These are phyloP conservation scores for Actenoides lindsayi DNA, from an alignment of 2,113 vertebrate genomes.

Conservation along the genomic window DNA sequence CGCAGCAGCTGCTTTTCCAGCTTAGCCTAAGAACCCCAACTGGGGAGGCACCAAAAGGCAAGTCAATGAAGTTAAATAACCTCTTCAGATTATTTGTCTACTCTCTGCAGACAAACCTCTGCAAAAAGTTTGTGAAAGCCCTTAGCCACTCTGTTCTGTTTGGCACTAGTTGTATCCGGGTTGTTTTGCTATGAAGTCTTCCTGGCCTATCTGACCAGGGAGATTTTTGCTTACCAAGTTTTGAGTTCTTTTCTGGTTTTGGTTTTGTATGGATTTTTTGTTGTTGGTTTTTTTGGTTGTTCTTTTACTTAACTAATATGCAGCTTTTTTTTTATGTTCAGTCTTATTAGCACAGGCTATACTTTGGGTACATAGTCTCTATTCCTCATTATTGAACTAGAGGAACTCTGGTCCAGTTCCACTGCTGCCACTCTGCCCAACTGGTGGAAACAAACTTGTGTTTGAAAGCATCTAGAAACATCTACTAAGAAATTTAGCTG, in stretches of 20 bases:
- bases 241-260: background rate
- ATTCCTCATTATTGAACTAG: background rate
- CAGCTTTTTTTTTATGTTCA: background rate
- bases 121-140: background rate
- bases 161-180: background rate
- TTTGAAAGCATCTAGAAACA: background rate
- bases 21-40: background rate
- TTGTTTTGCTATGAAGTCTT: background rate
- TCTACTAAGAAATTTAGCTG: background rate
- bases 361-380: background rate
- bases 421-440: background rate
- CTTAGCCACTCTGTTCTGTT: background rate
- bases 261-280: too few relatives aligned
- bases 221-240: background rate
- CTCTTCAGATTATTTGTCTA: background rate
- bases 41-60: background rate
- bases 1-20: background rate
- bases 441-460: background rate
- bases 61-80: background rate
- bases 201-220: background rate
- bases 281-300: too few relatives aligned
- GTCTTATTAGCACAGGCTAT: background rate
- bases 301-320: background rate
- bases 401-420: background rate
- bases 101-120: background rate